phyloP scores from a whole-genome alignment of 2,113 vertebrate genomes.

The Burhinus bistriatus region DNA sequence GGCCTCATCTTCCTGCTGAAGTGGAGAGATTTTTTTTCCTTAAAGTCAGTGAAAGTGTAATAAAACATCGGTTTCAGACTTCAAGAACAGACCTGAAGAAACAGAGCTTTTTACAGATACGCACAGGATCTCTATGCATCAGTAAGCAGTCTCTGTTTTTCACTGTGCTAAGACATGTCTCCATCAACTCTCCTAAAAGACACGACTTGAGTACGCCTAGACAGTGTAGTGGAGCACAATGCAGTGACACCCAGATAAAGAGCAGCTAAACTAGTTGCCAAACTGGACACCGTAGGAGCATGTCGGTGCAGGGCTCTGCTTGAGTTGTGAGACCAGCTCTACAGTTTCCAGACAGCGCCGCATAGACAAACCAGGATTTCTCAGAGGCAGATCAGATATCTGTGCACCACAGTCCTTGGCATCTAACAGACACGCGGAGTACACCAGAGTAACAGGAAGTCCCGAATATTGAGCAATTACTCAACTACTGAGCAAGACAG shows the following conservation, averaged over 20 bases:
- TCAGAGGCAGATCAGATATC: not conserved
- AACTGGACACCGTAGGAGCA: not conserved
- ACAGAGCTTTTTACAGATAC: not conserved
- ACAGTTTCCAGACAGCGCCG: not conserved
- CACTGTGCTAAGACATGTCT: not conserved
- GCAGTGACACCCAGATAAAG: not conserved
- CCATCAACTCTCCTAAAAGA: not conserved
- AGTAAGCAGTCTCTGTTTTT: not conserved
- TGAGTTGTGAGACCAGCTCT: not conserved
- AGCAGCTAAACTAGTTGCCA: not conserved
- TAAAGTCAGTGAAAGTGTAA: not conserved
- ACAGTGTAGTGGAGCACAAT: not conserved
- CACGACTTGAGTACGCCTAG: not conserved
- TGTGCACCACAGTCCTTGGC: not conserved
- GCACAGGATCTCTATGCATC: not conserved
- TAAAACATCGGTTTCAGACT: not conserved
- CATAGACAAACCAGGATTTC: not conserved
- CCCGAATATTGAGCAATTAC: not conserved
- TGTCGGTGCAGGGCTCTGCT: not conserved
- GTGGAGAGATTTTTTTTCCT: not conserved
- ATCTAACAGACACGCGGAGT: not conserved
- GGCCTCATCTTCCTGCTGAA: not conserved
- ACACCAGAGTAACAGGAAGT: not conserved
- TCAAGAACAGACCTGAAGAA: not conserved
- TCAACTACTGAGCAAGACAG: not conserved